Evolutionary conservation across 2,113 vertebrate species (phyloP).

Genomic region (Mixornis gularis): DNA sequence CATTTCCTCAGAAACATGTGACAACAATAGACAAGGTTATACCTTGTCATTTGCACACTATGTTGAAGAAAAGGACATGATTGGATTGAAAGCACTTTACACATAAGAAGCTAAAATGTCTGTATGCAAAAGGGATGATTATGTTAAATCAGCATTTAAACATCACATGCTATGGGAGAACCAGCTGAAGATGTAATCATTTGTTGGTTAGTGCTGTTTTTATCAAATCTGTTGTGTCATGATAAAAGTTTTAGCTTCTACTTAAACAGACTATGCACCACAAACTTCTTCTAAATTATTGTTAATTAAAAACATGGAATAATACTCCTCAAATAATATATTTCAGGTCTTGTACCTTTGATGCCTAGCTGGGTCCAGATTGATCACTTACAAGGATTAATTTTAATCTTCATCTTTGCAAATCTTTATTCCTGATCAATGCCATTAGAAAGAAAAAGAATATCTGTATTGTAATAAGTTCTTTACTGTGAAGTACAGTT

Average conservation of each 20-base stretch:
- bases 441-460: not conserved
- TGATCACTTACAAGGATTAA: conserved; percentile 18
- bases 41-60: not conserved
- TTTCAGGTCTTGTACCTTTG: not conserved
- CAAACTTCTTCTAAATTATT: not conserved
- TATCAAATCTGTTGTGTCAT: not conserved
- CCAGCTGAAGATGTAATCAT: not conserved
- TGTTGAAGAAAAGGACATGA: not conserved
- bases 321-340: not conserved
- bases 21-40: not conserved
- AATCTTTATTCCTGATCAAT: not conserved
- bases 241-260: not conserved
- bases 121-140: not conserved
- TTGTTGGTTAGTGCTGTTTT: not conserved
- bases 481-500: not conserved
- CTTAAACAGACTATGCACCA: not conserved
- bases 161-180: not conserved
- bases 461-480: not conserved
- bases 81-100: not conserved
- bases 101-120: not conserved
- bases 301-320: not conserved
- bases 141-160: conserved; percentile 36
- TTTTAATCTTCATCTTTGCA: not conserved
- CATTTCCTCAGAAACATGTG: not conserved
- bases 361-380: not conserved